These are phyloP conservation scores for Gallinago nigripennis DNA, from an alignment of 2,797 vertebrate genomes.

Conservation along the genomic window DNA sequence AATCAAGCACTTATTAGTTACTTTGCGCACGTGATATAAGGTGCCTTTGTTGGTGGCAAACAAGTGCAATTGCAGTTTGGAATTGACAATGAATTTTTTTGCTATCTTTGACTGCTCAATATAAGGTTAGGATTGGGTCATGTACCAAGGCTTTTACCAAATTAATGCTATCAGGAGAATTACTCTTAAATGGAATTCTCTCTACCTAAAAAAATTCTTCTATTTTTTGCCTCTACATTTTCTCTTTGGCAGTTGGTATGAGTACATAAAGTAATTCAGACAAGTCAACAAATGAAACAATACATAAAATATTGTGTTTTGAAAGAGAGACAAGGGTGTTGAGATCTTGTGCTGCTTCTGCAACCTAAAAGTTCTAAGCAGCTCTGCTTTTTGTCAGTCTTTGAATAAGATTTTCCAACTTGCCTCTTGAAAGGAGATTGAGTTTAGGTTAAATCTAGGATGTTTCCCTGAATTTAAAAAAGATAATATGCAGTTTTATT, in stretches of 20 bases:
- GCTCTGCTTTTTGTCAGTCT: background rate
- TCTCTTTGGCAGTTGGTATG: background rate
- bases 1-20: constrained; percentile 74
- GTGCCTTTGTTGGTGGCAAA: constrained; percentile 67
- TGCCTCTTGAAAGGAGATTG: background rate
- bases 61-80: constrained; percentile 50
- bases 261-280: constrained; percentile 53
- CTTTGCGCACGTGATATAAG: constrained; percentile 41
- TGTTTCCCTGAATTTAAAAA: background rate
- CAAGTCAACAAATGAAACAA: constrained; percentile 44
- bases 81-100: constrained; percentile 68
- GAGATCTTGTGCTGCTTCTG: background rate
- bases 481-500: background rate
- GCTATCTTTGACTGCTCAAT: constrained; percentile 72
- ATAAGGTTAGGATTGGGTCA: constrained; percentile 74
- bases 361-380: background rate
- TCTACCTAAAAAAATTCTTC: constrained; percentile 66
- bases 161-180: constrained; percentile 73
- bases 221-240: constrained; percentile 24
- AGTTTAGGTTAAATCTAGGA: background rate
- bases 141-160: constrained; percentile 71
- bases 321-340: background rate
- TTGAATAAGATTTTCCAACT: constrained; percentile 33
- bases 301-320: constrained; percentile 39
- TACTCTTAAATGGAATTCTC: constrained; percentile 70